These are phyloP conservation scores for Physocephala rufipes DNA, from an alignment of 2,888 invertebrate species.

Conservation along the genomic window DNA sequence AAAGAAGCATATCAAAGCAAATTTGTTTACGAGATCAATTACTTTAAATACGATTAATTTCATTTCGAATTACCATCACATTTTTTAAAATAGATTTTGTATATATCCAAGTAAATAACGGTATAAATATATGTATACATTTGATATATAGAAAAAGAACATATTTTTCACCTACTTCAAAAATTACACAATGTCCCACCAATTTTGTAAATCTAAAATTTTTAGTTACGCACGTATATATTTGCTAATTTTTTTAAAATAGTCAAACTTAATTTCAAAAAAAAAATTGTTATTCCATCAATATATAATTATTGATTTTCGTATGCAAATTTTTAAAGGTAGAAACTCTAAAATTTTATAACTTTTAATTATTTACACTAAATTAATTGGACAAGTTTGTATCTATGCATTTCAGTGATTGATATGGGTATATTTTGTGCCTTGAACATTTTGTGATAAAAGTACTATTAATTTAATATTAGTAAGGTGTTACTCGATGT, in stretches of 20 bases:
- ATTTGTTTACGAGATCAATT: neutral
- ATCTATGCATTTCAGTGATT: conserved; percentile 27
- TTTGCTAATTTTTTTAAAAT: conserved; percentile 8
- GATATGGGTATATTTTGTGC: neutral
- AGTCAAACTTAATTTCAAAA: neutral
- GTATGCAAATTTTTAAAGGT: conserved; percentile 17
- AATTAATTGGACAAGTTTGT: conserved; percentile 13
- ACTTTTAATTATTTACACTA: conserved; percentile 33
- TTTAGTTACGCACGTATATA: neutral
- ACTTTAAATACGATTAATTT: neutral
- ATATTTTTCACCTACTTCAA: conserved; percentile 6
- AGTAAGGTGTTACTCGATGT: too few species aligned
- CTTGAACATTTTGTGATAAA: neutral
- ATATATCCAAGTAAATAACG: neutral
- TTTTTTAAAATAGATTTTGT: conserved; percentile 18
- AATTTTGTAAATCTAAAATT: conserved; percentile 8
- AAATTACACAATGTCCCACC: conserved; percentile 16
- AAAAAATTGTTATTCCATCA: neutral
- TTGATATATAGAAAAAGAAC: conserved; percentile 5
- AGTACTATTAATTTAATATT: too few species aligned
- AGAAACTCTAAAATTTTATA: conserved; percentile 16
- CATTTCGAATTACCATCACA: conserved; percentile 19
- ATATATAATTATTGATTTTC: conserved; percentile 12
- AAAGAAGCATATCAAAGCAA: conserved; percentile 13
- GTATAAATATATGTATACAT: neutral